Evolutionary conservation across 2,797 vertebrate genomes (phyloP).

Genomic region (Tarsius wallacei): DNA sequence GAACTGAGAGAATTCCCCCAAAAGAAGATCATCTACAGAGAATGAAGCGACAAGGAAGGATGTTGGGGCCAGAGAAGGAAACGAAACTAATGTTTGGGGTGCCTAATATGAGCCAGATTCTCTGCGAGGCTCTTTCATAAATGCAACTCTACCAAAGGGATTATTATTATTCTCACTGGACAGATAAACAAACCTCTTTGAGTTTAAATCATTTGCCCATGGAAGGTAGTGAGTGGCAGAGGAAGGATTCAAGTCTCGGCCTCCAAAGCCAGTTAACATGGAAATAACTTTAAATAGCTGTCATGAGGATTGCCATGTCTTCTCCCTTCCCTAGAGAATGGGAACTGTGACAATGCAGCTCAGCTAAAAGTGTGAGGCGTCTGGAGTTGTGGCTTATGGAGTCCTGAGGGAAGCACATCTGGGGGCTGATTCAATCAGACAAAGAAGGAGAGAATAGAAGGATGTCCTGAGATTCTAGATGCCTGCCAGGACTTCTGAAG

Average conservation of each 20-base stretch:
- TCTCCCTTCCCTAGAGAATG: background rate
- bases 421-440: background rate
- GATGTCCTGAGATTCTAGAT: background rate
- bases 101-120: background rate
- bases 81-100: background rate
- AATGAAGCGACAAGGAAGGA: background rate
- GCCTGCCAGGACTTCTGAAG: background rate
- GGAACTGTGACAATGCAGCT: background rate
- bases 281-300: background rate
- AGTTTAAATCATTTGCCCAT: background rate
- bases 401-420: background rate
- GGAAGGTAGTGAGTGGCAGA: background rate
- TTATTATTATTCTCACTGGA: background rate
- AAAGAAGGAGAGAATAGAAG: background rate
- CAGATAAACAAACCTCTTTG: background rate
- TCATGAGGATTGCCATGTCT: background rate
- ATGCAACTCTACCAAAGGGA: background rate
- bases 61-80: background rate
- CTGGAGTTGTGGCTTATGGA: background rate
- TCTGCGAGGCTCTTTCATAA: background rate
- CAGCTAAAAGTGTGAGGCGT: background rate
- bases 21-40: background rate
- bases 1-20: background rate
- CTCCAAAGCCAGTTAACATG: background rate
- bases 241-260: background rate